phyloP scores from a whole-genome alignment of 2,113 vertebrate genomes.

The Stigmatopora argus region DNA sequence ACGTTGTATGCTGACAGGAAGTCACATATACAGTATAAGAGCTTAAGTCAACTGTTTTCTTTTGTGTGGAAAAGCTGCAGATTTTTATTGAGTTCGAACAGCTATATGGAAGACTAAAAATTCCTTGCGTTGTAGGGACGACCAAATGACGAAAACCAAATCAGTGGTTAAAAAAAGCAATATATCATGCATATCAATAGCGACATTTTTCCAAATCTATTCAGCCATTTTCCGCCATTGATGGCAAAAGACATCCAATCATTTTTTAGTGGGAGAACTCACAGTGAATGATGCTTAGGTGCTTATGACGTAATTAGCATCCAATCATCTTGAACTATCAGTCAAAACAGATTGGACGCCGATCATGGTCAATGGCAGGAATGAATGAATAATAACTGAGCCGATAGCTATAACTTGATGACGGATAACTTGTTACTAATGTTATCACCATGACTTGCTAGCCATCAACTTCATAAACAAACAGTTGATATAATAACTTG shows the following conservation, averaged over 20 bases:
- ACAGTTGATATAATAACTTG: background rate
- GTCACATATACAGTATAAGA: background rate
- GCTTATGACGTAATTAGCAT: too few species aligned
- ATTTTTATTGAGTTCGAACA: background rate
- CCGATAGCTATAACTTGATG: background rate
- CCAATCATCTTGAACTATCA: too few species aligned
- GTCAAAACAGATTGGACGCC: too few species aligned
- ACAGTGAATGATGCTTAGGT: too few species aligned
- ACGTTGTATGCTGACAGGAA: constrained; percentile 1
- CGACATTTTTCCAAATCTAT: too few species aligned
- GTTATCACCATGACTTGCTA: background rate
- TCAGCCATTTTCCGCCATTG: too few species aligned
- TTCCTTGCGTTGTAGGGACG: background rate
- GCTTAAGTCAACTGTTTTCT: background rate
- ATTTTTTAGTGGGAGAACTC: too few species aligned
- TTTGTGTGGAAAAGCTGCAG: background rate
- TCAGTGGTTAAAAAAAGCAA: background rate
- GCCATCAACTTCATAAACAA: background rate
- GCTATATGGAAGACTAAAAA: background rate
- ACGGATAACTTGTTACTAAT: background rate
- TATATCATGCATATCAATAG: background rate
- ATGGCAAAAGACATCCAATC: too few species aligned
- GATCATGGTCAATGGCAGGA: background rate
- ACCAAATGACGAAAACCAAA: background rate
- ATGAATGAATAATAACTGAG: background rate